Evolutionary conservation across 2,113 vertebrate genomes (phyloP).

Genomic region (Rhinopithecus roxellana): DNA sequence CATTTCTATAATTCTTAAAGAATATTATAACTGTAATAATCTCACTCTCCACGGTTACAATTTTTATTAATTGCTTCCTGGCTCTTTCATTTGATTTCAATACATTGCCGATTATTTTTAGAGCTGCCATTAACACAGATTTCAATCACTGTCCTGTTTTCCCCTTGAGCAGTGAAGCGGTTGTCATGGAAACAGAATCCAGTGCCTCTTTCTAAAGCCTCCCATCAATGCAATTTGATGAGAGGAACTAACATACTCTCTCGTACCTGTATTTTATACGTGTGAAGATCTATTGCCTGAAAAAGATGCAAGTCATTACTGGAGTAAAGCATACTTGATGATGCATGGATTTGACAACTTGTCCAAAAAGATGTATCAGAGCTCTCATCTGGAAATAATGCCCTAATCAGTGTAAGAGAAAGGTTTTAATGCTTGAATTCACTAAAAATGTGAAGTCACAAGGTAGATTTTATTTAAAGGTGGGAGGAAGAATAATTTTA

Average conservation of each 20-base stretch:
- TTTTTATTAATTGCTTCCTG: slow-evolving; percentile 49
- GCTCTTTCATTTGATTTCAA: slow-evolving; percentile 62
- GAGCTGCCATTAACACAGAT: slow-evolving; percentile 72
- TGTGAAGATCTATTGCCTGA: not conserved
- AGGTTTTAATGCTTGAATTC: slow-evolving; percentile 55
- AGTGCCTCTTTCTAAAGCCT: slow-evolving; percentile 59
- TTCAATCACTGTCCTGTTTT: slow-evolving; percentile 73
- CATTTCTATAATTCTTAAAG: not conserved
- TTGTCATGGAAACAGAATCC: slow-evolving; percentile 76
- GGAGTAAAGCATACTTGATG: slow-evolving; percentile 1
- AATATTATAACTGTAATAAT: not conserved
- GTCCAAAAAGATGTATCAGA: slow-evolving; percentile 24
- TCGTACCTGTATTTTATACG: not conserved
- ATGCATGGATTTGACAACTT: slow-evolving; percentile 50
- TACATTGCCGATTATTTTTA: slow-evolving; percentile 72
- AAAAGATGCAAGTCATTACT: not conserved
- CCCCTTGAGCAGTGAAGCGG: slow-evolving; percentile 62
- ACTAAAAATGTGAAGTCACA: slow-evolving; percentile 69
- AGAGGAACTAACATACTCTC: slow-evolving; percentile 51
- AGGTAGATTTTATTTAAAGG: slow-evolving; percentile 14
- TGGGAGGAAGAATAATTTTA: not conserved
- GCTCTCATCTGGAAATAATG: slow-evolving; percentile 74
- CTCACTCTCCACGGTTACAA: not conserved
- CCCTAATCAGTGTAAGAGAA: slow-evolving; percentile 57
- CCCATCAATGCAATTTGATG: slow-evolving; percentile 44